Evolutionary conservation across 2,888 invertebrate genomes (phyloP).

Genomic region (Drosophila niveifrons): DNA sequence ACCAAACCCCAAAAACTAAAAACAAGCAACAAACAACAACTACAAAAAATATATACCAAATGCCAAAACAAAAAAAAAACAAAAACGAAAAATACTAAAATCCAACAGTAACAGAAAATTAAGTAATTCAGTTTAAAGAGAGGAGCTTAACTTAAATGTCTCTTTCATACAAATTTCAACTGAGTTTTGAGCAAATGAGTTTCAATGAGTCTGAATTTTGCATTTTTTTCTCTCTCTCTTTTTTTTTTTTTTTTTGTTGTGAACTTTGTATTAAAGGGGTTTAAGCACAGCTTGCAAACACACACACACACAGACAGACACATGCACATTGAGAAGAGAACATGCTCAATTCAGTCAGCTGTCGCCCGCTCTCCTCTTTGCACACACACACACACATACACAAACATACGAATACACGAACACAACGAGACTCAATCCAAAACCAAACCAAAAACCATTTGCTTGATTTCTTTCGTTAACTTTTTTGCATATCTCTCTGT

Average conservation of each 20-base stretch:
- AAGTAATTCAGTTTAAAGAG: constrained; percentile 9
- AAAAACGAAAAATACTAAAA: neutral
- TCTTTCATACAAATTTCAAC: neutral
- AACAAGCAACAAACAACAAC: neutral
- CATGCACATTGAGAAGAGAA: constrained; percentile 4
- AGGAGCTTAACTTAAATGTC: constrained; percentile 1
- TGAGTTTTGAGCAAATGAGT: constrained; percentile 41
- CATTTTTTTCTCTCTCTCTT: too few species aligned
- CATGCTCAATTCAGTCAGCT: constrained; percentile 11
- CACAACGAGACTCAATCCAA: neutral
- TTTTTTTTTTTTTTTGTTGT: neutral
- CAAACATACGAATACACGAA: constrained; percentile 36
- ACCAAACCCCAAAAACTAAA: neutral
- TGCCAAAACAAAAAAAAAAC: neutral
- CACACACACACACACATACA: constrained; percentile 11
- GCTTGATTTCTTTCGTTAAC: constrained; percentile 51
- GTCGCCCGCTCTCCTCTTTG: neutral
- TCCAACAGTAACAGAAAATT: too few species aligned
- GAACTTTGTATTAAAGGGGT: constrained; percentile 45
- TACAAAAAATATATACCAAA: neutral
- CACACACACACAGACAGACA: constrained; percentile 27
- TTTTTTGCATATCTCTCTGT: constrained; percentile 11
- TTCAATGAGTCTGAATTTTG: constrained; percentile 28
- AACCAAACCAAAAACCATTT: constrained; percentile 32
- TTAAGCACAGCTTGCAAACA: constrained; percentile 58